Conservation (phyloP, 2,888 invertebrate species). For the Cantharis rustica region DNA sequence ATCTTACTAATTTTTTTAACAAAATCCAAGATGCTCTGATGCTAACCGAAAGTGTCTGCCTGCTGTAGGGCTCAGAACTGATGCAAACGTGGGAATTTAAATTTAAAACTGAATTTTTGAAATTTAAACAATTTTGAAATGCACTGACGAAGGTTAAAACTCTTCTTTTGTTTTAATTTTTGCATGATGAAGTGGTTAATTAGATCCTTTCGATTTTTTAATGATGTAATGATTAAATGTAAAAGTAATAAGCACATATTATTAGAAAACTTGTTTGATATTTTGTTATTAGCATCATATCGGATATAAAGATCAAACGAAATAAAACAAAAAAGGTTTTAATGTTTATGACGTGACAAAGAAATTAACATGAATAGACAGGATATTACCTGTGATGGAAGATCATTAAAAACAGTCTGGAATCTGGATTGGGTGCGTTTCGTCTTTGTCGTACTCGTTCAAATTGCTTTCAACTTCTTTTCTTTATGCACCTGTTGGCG, state of each 20-base stretch:
- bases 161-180: not conserved
- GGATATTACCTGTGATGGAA: constrained; percentile 48
- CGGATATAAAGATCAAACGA: not conserved
- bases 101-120: not conserved
- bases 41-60: not conserved
- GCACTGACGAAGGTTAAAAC: too few species aligned
- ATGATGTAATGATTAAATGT: not conserved
- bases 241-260: not conserved
- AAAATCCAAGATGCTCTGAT: not conserved
- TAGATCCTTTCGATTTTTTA: not conserved
- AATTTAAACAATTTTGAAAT: not conserved
- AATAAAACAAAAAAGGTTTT: constrained; percentile 11
- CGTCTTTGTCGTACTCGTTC: constrained; percentile 39
- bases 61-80: not conserved
- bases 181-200: not conserved
- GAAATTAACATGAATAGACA: constrained; percentile 49
- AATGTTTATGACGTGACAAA: constrained; percentile 50
- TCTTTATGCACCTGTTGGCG: constrained; percentile 41
- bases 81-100: not conserved
- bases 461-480: constrained; percentile 40
- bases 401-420: constrained; percentile 51
- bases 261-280: not conserved
- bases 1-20: not conserved
- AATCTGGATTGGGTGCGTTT: constrained; percentile 47
- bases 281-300: constrained; percentile 21